Conservation (phyloP, 1,140 invertebrate species). For the Pseudomyrmex dendroicus region DNA sequence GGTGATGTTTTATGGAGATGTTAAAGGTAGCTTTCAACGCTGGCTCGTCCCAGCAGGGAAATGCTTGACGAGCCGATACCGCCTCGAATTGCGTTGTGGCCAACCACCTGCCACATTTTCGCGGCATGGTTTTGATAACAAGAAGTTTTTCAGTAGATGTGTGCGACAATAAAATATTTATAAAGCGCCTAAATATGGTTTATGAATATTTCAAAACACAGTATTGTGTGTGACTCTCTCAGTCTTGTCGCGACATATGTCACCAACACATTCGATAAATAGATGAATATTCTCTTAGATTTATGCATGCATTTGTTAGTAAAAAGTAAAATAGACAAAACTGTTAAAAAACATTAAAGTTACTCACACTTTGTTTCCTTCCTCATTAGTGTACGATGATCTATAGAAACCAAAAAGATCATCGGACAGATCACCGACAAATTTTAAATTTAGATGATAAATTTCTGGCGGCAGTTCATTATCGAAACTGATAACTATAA, state of each 20-base stretch:
- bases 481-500: conserved; percentile 50
- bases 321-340: neutral
- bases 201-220: no score
- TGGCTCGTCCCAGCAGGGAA: conserved; percentile 92
- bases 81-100: conserved; percentile 89
- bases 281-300: no score
- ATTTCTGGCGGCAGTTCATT: conserved; percentile 32
- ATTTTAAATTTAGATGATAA: conserved; percentile 65
- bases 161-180: no score
- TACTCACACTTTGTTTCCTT: conserved; percentile 70
- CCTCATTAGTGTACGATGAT: conserved; percentile 59
- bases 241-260: no score
- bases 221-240: no score
- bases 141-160: no score
- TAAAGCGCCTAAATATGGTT: no score
- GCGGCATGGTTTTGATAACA: no score
- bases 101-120: conserved; percentile 29
- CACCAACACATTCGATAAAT: no score
- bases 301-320: neutral
- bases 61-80: conserved; percentile 88
- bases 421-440: conserved; percentile 57
- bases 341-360: neutral
- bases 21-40: conserved; percentile 86
- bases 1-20: conserved; percentile 84
- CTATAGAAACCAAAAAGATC: conserved; percentile 69